Percentiles rank a stretch among this genome's conserved stretches.
Conservation (phyloP, 2,113 vertebrate species). For the Willisornis vidua region DNA sequence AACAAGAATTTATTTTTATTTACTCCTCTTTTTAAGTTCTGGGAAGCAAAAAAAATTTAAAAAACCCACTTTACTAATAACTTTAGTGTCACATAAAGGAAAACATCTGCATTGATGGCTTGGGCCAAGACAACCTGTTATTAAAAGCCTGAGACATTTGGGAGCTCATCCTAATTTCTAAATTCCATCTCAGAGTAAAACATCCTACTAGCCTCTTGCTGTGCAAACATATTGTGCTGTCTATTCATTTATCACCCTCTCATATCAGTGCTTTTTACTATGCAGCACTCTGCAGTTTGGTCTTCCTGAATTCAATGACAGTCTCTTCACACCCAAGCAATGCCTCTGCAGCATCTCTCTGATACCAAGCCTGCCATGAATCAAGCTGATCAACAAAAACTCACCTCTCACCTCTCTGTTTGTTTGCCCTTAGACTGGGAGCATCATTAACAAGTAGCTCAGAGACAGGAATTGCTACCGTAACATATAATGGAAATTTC, state of each 20-base stretch:
- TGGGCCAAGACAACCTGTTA: neutral
- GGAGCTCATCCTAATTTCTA: neutral
- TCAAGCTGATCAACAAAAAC: neutral
- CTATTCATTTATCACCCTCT: neutral
- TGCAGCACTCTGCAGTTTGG: neutral
- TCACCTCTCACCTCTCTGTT: neutral
- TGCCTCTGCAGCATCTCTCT: neutral
- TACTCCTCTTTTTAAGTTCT: neutral
- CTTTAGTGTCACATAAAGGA: neutral
- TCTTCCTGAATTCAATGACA: neutral
- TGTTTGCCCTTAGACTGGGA: neutral
- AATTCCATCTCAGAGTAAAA: neutral
- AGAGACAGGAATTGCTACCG: neutral
- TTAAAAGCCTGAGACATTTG: neutral
- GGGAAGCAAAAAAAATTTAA: neutral
- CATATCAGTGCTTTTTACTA: neutral
- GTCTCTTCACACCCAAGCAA: neutral
- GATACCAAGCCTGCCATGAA: neutral
- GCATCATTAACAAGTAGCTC: neutral
- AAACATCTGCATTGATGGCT: neutral
- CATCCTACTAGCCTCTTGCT: neutral
- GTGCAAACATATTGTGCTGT: neutral
- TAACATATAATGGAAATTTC: neutral
- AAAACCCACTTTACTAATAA: neutral
- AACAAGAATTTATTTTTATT: neutral